Base-by-base conservation (phyloP, 2,888 invertebrate genomes). In the Strigamia crassipes region DNA sequence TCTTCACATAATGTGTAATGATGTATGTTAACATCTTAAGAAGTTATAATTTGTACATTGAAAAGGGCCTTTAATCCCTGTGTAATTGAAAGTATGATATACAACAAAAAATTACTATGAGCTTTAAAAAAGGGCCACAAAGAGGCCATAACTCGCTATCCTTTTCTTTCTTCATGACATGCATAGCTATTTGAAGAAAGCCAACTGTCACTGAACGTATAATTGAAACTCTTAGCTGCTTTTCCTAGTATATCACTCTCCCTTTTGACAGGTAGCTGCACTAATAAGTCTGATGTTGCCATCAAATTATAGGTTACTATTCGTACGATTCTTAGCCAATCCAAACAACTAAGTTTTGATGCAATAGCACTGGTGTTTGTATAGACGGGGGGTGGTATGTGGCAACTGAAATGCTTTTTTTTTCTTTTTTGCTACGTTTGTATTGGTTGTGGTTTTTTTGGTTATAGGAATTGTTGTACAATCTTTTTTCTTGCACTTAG, bases 151-250 rank as follows among this genome's bases (percentile, higher is more conserved):
- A 73, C 73, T 73, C 12, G 73, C 73, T 31, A 73, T 73, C 27
- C 15, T 73, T 27, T 73, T 56, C 56, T 56, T 56, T 56, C 18
- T 56, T n/a, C 73, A 73, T 73, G 73, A 73, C 73, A 8, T 73
- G 73, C 73, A 73, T 73, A 73, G 73, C 73, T 73, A 73, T 73
- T 73, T 73, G 73, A 73, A 73, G 73, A 73, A 73, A 73, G 73
- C 73, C 3, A 73, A 73, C 73, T 73, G 73, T 73, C 73, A 73
- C 73, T 31, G 73, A 73, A 73, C 73, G 31, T 73, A 73, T 73
- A 73, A 73, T 73, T 73, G 73, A 73, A 73, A 73, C 73, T 73
- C 73, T 73, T 73, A 73, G 73, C 27, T 73, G 73, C 73, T 73
- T 73, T 73, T 73, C 73, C 73, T 73, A 73, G 73, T 73, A 73